phyloP scores from a whole-genome alignment of 2,888 invertebrate genomes.

The Synanthedon andrenaeformis region DNA sequence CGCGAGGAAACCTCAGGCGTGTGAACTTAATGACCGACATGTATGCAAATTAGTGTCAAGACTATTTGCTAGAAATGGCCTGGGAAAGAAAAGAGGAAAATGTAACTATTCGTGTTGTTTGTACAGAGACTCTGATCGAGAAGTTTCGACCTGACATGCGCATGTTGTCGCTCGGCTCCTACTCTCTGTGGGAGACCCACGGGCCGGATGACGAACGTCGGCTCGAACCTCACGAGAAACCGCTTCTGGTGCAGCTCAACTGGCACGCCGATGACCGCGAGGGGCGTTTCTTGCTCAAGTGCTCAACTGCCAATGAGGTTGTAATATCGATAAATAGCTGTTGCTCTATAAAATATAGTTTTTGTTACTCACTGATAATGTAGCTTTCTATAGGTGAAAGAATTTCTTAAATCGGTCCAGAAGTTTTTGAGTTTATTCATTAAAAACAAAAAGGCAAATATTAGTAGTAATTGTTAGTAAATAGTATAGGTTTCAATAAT shows the following conservation, averaged over 20 bases:
- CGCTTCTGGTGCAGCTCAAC: slow-evolving; percentile 95
- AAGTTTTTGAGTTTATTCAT: too few species aligned
- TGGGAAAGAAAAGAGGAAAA: too few species aligned
- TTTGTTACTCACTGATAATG: too few species aligned
- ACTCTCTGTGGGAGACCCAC: slow-evolving; percentile 81
- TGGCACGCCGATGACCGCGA: slow-evolving; percentile 99
- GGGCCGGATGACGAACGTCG: slow-evolving; percentile 88
- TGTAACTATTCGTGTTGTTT: not conserved
- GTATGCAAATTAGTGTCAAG: too few species aligned
- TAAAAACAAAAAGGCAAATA: too few species aligned
- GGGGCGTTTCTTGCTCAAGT: slow-evolving; percentile 93
- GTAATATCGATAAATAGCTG: too few species aligned
- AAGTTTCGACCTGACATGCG: slow-evolving; percentile 99
- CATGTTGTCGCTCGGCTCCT: slow-evolving; percentile 85
- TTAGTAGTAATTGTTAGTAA: too few species aligned
- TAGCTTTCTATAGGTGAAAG: too few species aligned
- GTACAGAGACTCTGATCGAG: slow-evolving; percentile 89
- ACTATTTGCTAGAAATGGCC: too few species aligned
- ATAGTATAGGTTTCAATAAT: slow-evolving; percentile 10
- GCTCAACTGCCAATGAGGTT: slow-evolving; percentile 86
- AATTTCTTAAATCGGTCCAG: slow-evolving; percentile 15
- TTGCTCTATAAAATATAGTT: too few species aligned
- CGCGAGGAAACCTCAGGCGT: too few species aligned
- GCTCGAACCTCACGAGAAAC: slow-evolving; percentile 92
- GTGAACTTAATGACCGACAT: too few species aligned